Conservation (phyloP, 2,888 invertebrate genomes). For the Macrosiphum euphorbiae region DNA sequence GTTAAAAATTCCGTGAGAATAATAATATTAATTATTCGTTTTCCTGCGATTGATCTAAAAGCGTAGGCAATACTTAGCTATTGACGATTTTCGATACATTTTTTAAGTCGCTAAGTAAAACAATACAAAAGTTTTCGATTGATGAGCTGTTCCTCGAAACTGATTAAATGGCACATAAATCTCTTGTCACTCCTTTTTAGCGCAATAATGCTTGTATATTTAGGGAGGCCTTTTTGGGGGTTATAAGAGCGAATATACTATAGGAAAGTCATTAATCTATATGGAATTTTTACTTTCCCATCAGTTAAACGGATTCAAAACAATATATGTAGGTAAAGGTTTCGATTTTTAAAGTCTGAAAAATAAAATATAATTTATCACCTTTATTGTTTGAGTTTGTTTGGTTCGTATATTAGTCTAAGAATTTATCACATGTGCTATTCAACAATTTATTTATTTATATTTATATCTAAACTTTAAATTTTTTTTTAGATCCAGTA, state of each 20-base stretch:
- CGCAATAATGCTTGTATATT: background rate
- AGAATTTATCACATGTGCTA: background rate
- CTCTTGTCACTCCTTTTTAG: background rate
- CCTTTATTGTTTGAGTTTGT: background rate
- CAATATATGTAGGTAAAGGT: background rate
- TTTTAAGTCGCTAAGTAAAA: background rate
- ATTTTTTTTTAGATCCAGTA: background rate
- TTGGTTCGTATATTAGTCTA: background rate
- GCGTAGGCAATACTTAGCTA: background rate
- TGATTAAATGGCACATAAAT: background rate
- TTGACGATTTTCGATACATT: background rate
- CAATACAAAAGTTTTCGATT: constrained; percentile 20
- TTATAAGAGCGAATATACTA: background rate
- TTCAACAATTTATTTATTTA: too few species aligned
- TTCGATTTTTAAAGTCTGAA: background rate
- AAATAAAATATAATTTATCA: background rate
- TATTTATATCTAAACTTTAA: background rate
- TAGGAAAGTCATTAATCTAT: background rate
- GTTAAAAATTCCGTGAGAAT: background rate
- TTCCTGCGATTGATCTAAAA: background rate
- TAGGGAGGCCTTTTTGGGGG: background rate
- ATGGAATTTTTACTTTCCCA: background rate
- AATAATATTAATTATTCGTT: background rate
- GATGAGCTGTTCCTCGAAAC: constrained; percentile 17
- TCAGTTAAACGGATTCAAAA: background rate